Conservation (phyloP, 2,888 invertebrate genomes). For the Morpho achilles region DNA sequence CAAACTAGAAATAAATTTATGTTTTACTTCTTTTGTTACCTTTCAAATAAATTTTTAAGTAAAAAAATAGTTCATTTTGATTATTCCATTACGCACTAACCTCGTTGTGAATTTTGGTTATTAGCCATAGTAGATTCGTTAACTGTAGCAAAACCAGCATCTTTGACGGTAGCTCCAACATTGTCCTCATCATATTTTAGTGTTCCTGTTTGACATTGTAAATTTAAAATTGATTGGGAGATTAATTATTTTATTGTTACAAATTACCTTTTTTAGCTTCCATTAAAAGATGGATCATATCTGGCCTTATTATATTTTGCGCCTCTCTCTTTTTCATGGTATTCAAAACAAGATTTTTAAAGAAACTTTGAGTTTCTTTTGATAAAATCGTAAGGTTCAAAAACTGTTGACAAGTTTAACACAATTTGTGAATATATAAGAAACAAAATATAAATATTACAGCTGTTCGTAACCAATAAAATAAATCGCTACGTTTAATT, state of each 20-base stretch:
- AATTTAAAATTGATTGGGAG: no score
- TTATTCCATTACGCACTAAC: no score
- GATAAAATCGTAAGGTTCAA: conserved; percentile 34
- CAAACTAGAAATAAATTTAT: conserved; percentile 39
- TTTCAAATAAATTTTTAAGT: conserved; percentile 28
- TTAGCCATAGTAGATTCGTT: conserved; percentile 58
- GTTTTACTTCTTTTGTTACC: conserved; percentile 29
- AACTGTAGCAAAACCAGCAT: conserved; percentile 60
- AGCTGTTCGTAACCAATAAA: no score
- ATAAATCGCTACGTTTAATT: no score
- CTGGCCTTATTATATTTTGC: conserved; percentile 52
- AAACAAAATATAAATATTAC: no score
- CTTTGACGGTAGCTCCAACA: conserved; percentile 16
- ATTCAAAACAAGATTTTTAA: conserved; percentile 50
- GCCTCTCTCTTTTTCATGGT: conserved; percentile 55
- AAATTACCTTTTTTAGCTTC: conserved; percentile 59
- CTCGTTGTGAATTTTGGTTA: conserved; percentile 19
- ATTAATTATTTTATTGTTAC: no score
- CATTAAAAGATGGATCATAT: conserved; percentile 75
- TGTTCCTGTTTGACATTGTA: conserved; percentile 37
- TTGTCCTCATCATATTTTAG: conserved; percentile 36
- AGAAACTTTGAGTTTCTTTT: conserved; percentile 38
- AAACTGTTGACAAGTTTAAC: conserved; percentile 26
- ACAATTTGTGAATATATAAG: no score
- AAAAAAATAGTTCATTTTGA: no score